Evolutionary conservation across 2,888 invertebrate species (phyloP), one percentile per base, ranked within the genome.

Genomic region (Orthosia gothica): DNA sequence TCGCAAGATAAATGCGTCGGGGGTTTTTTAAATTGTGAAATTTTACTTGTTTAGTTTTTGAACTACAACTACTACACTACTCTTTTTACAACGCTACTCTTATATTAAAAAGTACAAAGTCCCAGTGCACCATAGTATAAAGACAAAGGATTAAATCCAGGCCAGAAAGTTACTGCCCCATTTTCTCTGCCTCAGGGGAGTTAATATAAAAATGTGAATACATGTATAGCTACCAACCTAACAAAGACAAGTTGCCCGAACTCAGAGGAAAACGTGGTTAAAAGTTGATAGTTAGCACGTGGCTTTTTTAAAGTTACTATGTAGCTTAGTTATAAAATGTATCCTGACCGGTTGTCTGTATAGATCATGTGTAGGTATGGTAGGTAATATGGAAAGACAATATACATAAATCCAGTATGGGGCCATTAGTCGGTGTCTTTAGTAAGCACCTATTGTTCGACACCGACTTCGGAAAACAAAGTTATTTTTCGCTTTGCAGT

Each of bases 131-230:
- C 49, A 49, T 61, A 54, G 23, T 49, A 52, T 59, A 49, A 61
- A 76, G 81, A 81, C 76, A 76, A 76, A 81, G 66, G 66, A 62
- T 76, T 66, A 26, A 50, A 81, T 66, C 61, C 61, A 75, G 77
- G 54, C 81, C 77, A 76, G 61, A 15, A 20, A 47, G 61, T 66
- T 40, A 23, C 55, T 76, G 66, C 50, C 52, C 82, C 32, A 81
- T 61, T 66, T 77, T 13, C 61, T 57, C 55, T 23, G 55, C 47
- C 61, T 32, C 66, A 12, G 15, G 82, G 76, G 81, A 76, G 55
- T 52, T 57, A 26, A 52, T 52, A 26, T 47, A 54, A 74, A 76
- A 76, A 74, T 49, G 63, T 47, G 76, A 66, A 66, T 76, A 57
- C 50, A 65, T 74, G 54, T 13, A n/a, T n/a, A 59, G 40, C 40